phyloP scores from a whole-genome alignment of 2,113 vertebrate species.

The Bucco capensis region DNA sequence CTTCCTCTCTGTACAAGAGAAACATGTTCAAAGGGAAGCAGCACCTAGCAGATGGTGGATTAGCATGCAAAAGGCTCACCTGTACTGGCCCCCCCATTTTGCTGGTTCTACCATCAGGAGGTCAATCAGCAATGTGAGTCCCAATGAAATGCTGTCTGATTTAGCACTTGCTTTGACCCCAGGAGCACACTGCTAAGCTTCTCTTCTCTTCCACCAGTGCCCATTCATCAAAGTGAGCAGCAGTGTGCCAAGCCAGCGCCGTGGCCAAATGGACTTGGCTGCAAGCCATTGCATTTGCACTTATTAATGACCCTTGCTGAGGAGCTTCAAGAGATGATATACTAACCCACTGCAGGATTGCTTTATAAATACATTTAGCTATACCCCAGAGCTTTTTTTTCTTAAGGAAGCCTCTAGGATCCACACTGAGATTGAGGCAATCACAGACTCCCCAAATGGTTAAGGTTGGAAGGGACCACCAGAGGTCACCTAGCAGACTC shows the following conservation, averaged over 20 bases:
- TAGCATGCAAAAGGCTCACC: conserved; percentile 44
- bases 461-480: no score
- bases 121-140: conserved; percentile 4
- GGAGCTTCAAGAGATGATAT: neutral
- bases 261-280: neutral
- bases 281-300: neutral
- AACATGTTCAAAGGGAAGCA: conserved; percentile 39
- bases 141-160: neutral
- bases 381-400: rapidly evolving
- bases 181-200: neutral
- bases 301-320: neutral
- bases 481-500: no score
- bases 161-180: neutral
- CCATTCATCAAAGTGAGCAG: neutral
- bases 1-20: conserved; percentile 15
- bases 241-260: neutral
- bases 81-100: conserved; percentile 22
- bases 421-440: neutral
- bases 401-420: neutral
- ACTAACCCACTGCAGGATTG: neutral
- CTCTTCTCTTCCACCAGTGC: neutral
- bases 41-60: conserved; percentile 64
- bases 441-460: no score
- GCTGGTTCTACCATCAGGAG: neutral
- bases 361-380: neutral